Percentiles rank a stretch among this genome's conserved stretches.
phyloP scores from a whole-genome alignment of 2,797 vertebrate species.

The Centroberyx gerrardi region DNA sequence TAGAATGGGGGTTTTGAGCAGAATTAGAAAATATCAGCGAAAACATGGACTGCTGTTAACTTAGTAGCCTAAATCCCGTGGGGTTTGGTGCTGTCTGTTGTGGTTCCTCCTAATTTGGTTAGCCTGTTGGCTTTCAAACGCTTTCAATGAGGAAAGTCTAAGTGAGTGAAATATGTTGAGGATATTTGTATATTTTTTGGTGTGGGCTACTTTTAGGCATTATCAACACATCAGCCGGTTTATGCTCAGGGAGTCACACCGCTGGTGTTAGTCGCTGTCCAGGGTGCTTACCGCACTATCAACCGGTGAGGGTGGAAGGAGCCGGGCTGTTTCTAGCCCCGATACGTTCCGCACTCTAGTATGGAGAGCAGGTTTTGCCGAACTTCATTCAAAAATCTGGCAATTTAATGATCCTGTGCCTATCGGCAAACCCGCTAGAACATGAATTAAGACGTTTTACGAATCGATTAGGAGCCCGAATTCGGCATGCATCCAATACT shows the following conservation, averaged over 20 bases:
- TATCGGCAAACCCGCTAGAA: not conserved
- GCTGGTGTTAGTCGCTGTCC: conserved; percentile 39
- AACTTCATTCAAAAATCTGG: not conserved
- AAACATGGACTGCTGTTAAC: not conserved
- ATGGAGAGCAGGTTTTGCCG: conserved; percentile 29
- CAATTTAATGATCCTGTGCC: not conserved
- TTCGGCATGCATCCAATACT: not conserved
- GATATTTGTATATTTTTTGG: not conserved
- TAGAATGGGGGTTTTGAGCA: too few relatives aligned
- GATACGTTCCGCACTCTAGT: conserved; percentile 6
- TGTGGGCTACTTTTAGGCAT: conserved; percentile 2
- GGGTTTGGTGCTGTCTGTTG: not conserved
- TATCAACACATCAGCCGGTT: conserved; percentile 27
- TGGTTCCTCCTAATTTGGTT: not conserved
- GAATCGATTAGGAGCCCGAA: not conserved
- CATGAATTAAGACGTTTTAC: not conserved
- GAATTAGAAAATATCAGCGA: not conserved
- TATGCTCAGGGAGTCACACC: conserved; percentile 20
- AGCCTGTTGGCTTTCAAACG: not conserved
- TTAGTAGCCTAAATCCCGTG: not conserved
- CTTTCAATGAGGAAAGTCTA: too few relatives aligned
- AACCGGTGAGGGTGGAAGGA: conserved; percentile 14
- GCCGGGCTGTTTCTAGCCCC: too few relatives aligned
- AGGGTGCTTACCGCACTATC: not conserved
- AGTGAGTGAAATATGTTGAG: not conserved